Percentiles rank a stretch among this genome's conserved stretches.
Conservation (phyloP, 1,140 invertebrate genomes). For the Frieseomelitta varia region DNA sequence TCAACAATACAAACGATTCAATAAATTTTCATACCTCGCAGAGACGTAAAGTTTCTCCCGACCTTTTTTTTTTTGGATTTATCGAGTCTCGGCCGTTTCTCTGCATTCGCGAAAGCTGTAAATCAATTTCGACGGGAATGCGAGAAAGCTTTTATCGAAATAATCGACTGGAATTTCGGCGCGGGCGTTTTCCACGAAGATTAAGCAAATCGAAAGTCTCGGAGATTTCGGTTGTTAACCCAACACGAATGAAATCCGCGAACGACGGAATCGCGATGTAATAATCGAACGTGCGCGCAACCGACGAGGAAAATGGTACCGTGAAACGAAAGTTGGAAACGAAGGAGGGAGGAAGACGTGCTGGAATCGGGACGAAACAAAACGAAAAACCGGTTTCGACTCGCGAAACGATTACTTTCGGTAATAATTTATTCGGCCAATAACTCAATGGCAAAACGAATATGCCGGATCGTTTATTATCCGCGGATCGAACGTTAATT, state of each 20-base stretch:
- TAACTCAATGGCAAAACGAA: constrained; percentile 33
- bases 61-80: background rate
- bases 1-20: background rate
- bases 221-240: background rate
- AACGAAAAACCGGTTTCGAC: constrained; percentile 36
- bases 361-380: background rate
- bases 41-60: background rate
- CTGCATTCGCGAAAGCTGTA: background rate
- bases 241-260: too few species aligned
- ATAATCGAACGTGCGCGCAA: background rate
- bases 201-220: background rate
- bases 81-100: background rate
- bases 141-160: background rate
- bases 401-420: constrained; percentile 33
- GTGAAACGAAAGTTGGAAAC: constrained; percentile 19
- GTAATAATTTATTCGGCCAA: constrained; percentile 43
- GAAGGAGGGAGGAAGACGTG: background rate
- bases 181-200: background rate
- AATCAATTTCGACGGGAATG: background rate
- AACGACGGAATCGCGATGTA: background rate
- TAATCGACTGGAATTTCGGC: background rate
- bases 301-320: background rate
- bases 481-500: constrained; percentile 44
- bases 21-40: too few species aligned
- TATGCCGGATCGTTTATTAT: constrained; percentile 8